Base-by-base conservation (phyloP, 2,888 invertebrate species). In the Troides oblongomaculatus region DNA sequence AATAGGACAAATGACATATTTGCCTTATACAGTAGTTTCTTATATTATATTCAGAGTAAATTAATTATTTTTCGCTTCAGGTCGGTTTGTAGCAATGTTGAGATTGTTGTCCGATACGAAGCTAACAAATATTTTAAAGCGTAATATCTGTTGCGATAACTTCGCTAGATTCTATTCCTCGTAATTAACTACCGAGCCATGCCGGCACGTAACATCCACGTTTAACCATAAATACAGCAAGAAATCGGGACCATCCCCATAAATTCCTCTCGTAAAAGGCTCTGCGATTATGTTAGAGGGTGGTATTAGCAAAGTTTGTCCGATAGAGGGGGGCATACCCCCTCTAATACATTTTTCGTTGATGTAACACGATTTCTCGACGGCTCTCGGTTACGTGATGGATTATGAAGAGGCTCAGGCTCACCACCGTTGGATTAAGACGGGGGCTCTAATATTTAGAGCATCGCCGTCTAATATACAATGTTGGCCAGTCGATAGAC, bases 321-420 rank as follows among this genome's bases (percentile, higher is more conserved):
- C 91, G 92, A 92, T 92, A 84, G 85, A 78, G 12, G 46, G 84
- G 86, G 85, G 85, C 66, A 62, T 77, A 77, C 82, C 82, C 82
- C 87, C 84, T 87, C 90, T 93, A 93, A 93, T 93, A 93, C 92
- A 93, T 93, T 93, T 93, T 93, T 93, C 93, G 93, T 93, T 92
- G 92, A 93, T 93, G 92, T 93, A 92, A 93, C 93, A 92, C 92
- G 92, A 92, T 93, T 93, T 93, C 92, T 90, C 90, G 92, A 88
- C 87, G 92, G 89, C 88, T 88, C 87, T 87, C 88, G 87, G 90
- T 92, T 93, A 93, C 93, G 93, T 93, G 93, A 93, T 92, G 92
- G 93, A 93, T 93, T 93, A 93, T 92, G 90, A 86, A 86, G 85
- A 82, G 85, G 83, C 88, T 87, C 85, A 86, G 85, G 88, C 86